Base-by-base conservation (phyloP, 2,888 invertebrate genomes). In the Azorinus chamasolen region DNA sequence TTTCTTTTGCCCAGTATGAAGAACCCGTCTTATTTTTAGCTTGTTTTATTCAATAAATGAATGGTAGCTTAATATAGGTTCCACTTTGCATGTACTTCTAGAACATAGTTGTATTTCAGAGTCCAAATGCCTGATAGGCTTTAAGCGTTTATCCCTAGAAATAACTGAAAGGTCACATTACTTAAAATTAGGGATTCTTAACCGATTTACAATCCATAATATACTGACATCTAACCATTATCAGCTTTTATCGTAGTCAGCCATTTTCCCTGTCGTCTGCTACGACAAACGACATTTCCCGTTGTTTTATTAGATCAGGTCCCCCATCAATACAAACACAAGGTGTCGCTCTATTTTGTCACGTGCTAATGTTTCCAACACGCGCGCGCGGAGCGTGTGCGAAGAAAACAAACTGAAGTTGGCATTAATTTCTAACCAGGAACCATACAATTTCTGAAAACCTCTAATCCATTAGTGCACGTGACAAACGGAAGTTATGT, bases 291-390 rank as follows among this genome's bases (percentile, higher is more conserved):
- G 65, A 59, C 59, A 59, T 64, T 59, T 32, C 32, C 5, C 32
- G 32, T 10, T 65, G 51, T 57, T 63, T 61, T 75, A 79, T 64
- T 61, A 68, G 75, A 75, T 72, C 54, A 43, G 48, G 61, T 72
- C 65, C 63, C 61, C 37, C 71, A 68, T 75, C 72, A 75, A 79
- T 69, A 64, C 64, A 53, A 69, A 27, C 79, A 64, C 62, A 69
- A 75, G 72, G 79, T 79, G 79, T 69, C 71, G 71, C 69, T 71
- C 51, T 65, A 59, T 75, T 59, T 24, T 55, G 62, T 48, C 79
- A 75, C 79, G 79, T 72, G 79, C 65, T 75, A 75, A 75, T 75
- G 75, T 68, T 72, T 64, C 55, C 63, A 20, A 61, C 48, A 57
- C 75, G 75, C 75, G 79, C 75, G 75, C 75, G 65, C 55, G 55